Evolutionary conservation across 1,140 invertebrate genomes (phyloP), one percentile per base, ranked within the genome.

Genomic region (Halesus radiatus): DNA sequence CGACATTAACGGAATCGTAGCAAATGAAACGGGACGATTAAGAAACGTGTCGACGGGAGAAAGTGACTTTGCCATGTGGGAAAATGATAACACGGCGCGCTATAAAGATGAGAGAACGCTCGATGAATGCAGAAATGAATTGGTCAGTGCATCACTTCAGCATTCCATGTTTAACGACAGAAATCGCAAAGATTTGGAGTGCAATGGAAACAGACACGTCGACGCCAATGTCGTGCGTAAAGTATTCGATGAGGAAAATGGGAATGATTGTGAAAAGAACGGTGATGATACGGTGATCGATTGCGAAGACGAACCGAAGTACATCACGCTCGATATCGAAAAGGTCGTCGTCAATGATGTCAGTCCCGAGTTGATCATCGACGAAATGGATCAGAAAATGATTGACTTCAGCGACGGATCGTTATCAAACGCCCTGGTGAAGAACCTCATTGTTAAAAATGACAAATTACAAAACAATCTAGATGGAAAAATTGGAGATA

Each of bases 81-180:
- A 60, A 52, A 76, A 79, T 15, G 64, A 76, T 5, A 60, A 50
- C 15, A 70, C 54, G 5, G 56, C 66, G 0, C 73, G 56, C 10
- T 80, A 37, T 23, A 79, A 68, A 50, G 77, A 78, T 37, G 82
- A 83, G 20, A 68, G 80, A 70, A 80, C 72, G 15, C 37, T 83
- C 15, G 82, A 83, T 13, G 82, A 83, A 29, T 83, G 82, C 52
- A 76, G 82, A 20, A 79, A 83, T 37, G 82, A 83, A 73, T 68
- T 83, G 3, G 79, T 83, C 3, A 80, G 76, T 37, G 50, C 72
- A 3, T 76, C 82, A 3, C 54, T 80, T 18, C 78, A 78, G 78
- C 66, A 58, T 26, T 66, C 29, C 18, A 18, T 64, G 68, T 50
- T 45, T 20, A 64, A 78, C 29, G 70, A 81, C 13, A 60, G 56